Evolutionary conservation across 2,888 invertebrate species (phyloP).

Genomic region (Cyrtodaria siliqua): DNA sequence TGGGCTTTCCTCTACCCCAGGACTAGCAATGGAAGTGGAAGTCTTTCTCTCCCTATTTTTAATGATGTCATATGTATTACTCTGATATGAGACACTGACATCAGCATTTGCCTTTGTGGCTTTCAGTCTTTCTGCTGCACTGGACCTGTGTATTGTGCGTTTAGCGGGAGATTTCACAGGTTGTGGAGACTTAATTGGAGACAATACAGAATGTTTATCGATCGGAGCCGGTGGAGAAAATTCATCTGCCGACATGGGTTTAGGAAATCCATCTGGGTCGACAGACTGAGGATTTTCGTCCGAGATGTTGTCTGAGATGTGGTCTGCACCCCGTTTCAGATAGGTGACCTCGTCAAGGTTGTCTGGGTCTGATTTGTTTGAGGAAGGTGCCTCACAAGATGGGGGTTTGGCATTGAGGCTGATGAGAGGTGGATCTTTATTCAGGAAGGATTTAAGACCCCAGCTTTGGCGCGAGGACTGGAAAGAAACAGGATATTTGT

Average conservation of each 20-base stretch:
- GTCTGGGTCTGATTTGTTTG: constrained; percentile 56
- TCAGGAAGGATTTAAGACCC: constrained; percentile 42
- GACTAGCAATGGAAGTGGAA: constrained; percentile 23
- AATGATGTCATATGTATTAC: constrained; percentile 32
- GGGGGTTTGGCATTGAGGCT: constrained; percentile 32
- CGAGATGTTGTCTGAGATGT: constrained; percentile 51
- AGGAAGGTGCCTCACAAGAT: constrained; percentile 53
- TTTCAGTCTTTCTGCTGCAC: constrained; percentile 29
- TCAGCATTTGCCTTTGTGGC: neutral
- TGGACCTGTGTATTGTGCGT: constrained; percentile 17
- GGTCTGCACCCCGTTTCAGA: constrained; percentile 52
- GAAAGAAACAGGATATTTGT: too few species aligned
- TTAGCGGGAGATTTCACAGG: constrained; percentile 50
- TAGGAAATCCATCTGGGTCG: constrained; percentile 44
- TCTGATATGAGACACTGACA: constrained; percentile 7
- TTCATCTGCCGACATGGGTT: constrained; percentile 60
- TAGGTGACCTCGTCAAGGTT: constrained; percentile 51
- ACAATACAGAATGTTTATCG: constrained; percentile 41
- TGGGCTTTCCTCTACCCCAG: constrained; percentile 6
- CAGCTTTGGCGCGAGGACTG: constrained; percentile 40
- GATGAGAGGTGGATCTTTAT: neutral
- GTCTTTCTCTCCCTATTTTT: constrained; percentile 42
- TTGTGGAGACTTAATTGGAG: constrained; percentile 56
- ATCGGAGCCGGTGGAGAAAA: constrained; percentile 59
- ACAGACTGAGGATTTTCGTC: constrained; percentile 55